Evolutionary conservation across 2,888 invertebrate genomes (phyloP).

Genomic region (Chymomyza caudatula): DNA sequence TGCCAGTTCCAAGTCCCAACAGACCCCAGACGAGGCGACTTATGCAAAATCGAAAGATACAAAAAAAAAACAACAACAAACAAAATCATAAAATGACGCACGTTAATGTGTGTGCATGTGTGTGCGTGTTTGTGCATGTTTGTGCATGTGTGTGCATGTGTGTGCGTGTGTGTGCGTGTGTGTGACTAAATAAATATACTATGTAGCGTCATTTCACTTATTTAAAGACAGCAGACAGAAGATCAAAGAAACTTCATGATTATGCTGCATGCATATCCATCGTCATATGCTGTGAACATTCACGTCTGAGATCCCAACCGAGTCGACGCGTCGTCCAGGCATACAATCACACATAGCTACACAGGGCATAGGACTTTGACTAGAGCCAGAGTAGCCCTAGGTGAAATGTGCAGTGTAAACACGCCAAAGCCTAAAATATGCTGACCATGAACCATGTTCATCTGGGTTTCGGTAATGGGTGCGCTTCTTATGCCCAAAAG

Average conservation of each 20-base stretch:
- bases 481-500: too few relatives aligned
- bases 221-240: conserved; percentile 58
- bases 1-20: neutral
- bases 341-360: too few relatives aligned
- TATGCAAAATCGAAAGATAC: conserved; percentile 44
- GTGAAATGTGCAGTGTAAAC: neutral
- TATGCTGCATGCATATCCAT: conserved; percentile 63
- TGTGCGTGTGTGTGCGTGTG: neutral
- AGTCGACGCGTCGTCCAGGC: neutral
- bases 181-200: conserved; percentile 3
- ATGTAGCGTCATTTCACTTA: conserved; percentile 38
- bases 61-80: neutral
- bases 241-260: conserved; percentile 58
- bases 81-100: conserved; percentile 9
- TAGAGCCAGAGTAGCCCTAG: neutral
- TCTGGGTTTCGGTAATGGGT: too few relatives aligned
- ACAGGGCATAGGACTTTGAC: neutral
- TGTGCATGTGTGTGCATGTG: neutral
- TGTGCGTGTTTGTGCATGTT: conserved; percentile 1
- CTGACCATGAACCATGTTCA: neutral
- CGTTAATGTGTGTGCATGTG: neutral
- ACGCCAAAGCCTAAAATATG: neutral
- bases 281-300: conserved; percentile 43
- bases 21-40: neutral
- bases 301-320: neutral